Evolutionary conservation across 1,140 invertebrate genomes (phyloP).

Genomic region (Drosophila paulistorum): DNA sequence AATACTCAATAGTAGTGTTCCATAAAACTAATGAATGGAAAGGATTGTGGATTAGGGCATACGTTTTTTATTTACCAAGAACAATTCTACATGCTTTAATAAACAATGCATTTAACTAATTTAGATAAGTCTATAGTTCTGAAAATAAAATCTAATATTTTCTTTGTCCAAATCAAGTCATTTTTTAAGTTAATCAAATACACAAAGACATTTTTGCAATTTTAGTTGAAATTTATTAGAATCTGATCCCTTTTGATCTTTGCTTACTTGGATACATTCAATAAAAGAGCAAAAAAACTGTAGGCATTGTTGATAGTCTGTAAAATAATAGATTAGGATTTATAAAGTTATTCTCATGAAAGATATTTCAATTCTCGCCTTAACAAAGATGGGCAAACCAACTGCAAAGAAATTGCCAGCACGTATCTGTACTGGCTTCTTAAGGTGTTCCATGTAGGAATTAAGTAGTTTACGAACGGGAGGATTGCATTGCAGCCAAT

Average conservation of each 20-base stretch:
- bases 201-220: too few species aligned
- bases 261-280: slow-evolving; percentile 64
- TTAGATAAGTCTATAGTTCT: too few species aligned
- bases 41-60: too few species aligned
- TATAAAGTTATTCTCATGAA: background rate
- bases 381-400: slow-evolving; percentile 72
- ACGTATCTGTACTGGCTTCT: slow-evolving; percentile 55
- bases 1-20: too few species aligned
- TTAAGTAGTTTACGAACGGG: slow-evolving; percentile 53
- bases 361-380: slow-evolving; percentile 32
- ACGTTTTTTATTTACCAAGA: too few species aligned
- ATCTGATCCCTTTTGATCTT: background rate
- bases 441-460: slow-evolving; percentile 71
- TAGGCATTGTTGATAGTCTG: slow-evolving; percentile 77
- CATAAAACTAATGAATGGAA: too few species aligned
- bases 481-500: slow-evolving; percentile 54
- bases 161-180: too few species aligned
- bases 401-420: slow-evolving; percentile 71
- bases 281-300: slow-evolving; percentile 67
- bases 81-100: too few species aligned
- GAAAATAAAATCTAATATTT: too few species aligned
- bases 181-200: too few species aligned
- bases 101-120: too few species aligned
- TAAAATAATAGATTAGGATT: background rate
- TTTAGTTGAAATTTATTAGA: background rate